Base-by-base conservation (phyloP, 2,888 invertebrate species). In the Oxycera nigricornis region DNA sequence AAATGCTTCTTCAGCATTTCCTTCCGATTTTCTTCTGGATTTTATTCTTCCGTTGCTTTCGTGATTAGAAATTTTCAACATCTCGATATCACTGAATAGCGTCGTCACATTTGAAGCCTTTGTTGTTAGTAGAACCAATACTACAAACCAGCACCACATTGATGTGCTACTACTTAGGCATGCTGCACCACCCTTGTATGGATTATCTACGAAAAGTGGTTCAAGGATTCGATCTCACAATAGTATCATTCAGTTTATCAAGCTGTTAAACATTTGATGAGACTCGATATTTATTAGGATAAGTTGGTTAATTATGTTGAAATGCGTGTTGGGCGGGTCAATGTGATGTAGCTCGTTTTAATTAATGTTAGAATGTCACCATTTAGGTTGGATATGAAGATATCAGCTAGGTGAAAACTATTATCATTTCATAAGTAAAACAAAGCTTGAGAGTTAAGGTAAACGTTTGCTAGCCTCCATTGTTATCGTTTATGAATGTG, bases 151-250 rank as follows among this genome's bases (percentile, higher is more conserved):
- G 68, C 52, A 59, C 39, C 57, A 72, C 3, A 55, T 11, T 41
- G 59, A 57, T 59, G 59, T 20, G n/a, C 17, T 61, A 50, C 62
- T 73, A 50, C n/a, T 73, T 62, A 50, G 59, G 50, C 61, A 46
- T 75, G 78, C 76, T 77, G 77, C 67, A 39, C 76, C 80, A 76
- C 80, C 79, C 74, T 78, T 80, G 78, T 81, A 81, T 59, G 81
- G 81, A 78, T 81, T 81, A 81, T 81, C 81, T 81, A 80, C 77
- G 78, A 79, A 80, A 76, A 79, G 75, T 74, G 75, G 76, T 74
- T 77, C 76, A 73, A 70, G 55, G 73, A 65, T 50, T 52, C 61
- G 67, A 59, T 75, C 73, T 72, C 72, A 72, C 72, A 72, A 72
- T 41, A 61, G n/a, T 7, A 28, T 46, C 39, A 39, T 41, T 57